Base-by-base conservation (phyloP, 2,888 invertebrate genomes). In the Chironomus tentans region DNA sequence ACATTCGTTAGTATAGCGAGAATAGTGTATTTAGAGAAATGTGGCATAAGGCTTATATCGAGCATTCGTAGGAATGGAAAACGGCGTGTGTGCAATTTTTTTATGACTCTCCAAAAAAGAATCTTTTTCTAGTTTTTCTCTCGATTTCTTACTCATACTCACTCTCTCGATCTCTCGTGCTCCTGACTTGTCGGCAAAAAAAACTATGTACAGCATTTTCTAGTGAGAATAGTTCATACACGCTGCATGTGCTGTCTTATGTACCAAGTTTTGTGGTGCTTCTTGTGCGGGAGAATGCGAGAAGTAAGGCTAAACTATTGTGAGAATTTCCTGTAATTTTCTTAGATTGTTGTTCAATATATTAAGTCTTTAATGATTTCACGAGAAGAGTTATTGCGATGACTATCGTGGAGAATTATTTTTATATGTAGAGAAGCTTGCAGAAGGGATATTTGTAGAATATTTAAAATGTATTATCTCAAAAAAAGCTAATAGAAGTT, bases 261-360 rank as follows among this genome's bases (percentile, higher is more conserved):
- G 3, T 24, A 18, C 62, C 3, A 50, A 15, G 5, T 50, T 50
- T 50, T 4, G 4, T 48, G n/a, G n/a, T 18, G 56, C 56, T 15
- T 50, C 50, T 50, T 50, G 6, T 50, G 15, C 2, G 56, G 7
- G 56, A 56, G 56, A 56, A 56, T 18, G 18, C n/a, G 38, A 56
- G 15, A 18, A 56, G 18, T 56, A 18, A 15, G 38, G 56, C 56
- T n/a, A 69, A 65, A 46, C 68, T 28, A 69, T 69, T 38, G 21
- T n/a, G 70, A 70, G 70, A 18, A 70, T 70, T 70, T 70, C 70
- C 70, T 70, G 70, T 22, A 21, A 65, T 56, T 56, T 56, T 18
- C 56, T 56, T 18, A 6, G 56, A 18, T 15, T 56, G n/a, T 56
- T 38, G 38, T 38, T 38, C 38, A 38, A 38, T 38, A 38, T 10